A percentile compares a stretch with the other conserved stretches of the same genome.
Conservation (phyloP, 2,113 vertebrate species). For the Atlantisia rogersi region DNA sequence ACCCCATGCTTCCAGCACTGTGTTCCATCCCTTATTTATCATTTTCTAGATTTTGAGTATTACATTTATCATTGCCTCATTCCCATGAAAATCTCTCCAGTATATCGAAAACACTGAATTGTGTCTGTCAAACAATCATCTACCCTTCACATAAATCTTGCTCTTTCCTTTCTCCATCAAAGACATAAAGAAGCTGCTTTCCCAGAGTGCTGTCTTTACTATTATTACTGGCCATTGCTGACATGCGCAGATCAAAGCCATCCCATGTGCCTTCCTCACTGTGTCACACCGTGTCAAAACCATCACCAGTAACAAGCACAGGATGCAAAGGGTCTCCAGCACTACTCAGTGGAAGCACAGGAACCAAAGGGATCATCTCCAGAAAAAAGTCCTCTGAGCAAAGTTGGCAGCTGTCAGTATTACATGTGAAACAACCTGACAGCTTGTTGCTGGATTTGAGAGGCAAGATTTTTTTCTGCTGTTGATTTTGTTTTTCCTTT, state of each 20-base stretch:
- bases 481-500: background rate
- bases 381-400: background rate
- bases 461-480: accelerated
- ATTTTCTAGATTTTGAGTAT: background rate
- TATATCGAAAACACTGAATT: background rate
- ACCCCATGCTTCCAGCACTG: background rate
- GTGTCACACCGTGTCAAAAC: conserved; percentile 19
- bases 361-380: conserved; percentile 23
- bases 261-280: background rate
- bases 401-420: conserved; percentile 56
- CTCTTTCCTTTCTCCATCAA: conserved; percentile 11
- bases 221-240: background rate
- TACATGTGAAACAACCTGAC: background rate
- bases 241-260: conserved; percentile 50
- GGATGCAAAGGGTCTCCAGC: background rate
- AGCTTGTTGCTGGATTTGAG: background rate
- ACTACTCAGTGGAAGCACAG: background rate
- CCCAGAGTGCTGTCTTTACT: background rate
- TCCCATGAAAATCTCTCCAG: background rate
- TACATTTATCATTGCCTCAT: background rate
- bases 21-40: background rate
- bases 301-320: conserved; percentile 50
- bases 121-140: background rate
- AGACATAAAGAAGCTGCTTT: background rate
- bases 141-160: background rate